A percentile compares a stretch with the other conserved stretches of the same genome.
phyloP scores from a whole-genome alignment of 2,888 invertebrate species.

The Hybos culiciformis region DNA sequence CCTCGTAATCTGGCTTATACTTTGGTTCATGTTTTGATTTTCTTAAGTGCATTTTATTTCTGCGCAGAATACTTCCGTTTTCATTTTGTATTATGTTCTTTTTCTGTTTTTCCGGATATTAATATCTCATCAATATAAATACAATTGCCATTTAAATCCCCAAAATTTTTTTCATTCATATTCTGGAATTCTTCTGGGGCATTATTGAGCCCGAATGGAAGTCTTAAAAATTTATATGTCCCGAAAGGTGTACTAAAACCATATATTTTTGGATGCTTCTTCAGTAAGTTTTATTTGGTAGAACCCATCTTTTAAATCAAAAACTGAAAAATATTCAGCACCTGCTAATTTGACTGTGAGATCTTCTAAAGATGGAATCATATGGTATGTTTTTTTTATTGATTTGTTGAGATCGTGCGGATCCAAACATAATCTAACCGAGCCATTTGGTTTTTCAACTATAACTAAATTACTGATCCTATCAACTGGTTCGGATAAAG shows the following conservation, averaged over 20 bases:
- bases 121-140: conserved; percentile 10
- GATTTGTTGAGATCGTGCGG: conserved; percentile 18
- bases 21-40: too few species aligned
- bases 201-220: conserved; percentile 9
- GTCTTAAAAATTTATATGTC: conserved; percentile 12
- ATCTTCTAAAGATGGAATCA: conserved; percentile 17
- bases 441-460: conserved; percentile 13
- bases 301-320: conserved; percentile 17
- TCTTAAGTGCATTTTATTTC: too few species aligned
- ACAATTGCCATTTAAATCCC: background rate
- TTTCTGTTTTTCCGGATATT: conserved; percentile 2
- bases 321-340: conserved; percentile 16
- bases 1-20: too few species aligned
- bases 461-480: conserved; percentile 5
- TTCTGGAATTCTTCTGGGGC: conserved; percentile 9
- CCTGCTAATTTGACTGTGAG: conserved; percentile 13
- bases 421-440: conserved; percentile 20
- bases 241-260: conserved; percentile 15
- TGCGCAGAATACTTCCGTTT: too few species aligned
- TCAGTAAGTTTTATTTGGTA: conserved; percentile 10
- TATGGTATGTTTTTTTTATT: conserved; percentile 14
- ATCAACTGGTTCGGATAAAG: background rate
- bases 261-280: conserved; percentile 8
- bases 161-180: conserved; percentile 7
- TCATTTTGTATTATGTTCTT: conserved; percentile 11